Conservation (phyloP, 2,888 invertebrate genomes). For the Mimachlamys varia region DNA sequence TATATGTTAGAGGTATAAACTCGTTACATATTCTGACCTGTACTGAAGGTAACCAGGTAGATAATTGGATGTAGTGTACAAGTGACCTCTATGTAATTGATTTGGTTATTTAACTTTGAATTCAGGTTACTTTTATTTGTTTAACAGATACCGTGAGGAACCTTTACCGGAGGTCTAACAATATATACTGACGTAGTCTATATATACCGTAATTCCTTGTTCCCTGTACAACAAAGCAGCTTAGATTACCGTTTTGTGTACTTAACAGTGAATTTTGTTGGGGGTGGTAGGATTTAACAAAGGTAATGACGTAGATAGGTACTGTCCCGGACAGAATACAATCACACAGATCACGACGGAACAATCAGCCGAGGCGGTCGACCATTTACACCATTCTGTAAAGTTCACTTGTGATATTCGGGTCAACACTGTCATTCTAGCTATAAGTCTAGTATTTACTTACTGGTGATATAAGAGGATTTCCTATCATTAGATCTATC, state of each 20-base stretch:
- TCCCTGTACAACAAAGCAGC: background rate
- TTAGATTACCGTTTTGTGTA: background rate
- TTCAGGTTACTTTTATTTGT: slow-evolving; percentile 24
- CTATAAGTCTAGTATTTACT: background rate
- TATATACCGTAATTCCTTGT: background rate
- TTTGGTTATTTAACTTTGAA: background rate
- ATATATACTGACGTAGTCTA: background rate
- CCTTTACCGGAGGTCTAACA: background rate
- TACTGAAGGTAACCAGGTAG: background rate
- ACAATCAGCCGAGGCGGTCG: no score
- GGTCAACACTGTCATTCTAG: background rate
- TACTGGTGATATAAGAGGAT: background rate
- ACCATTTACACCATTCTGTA: background rate
- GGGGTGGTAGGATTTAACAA: background rate
- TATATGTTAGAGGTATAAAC: no score
- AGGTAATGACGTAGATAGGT: background rate
- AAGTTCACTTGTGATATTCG: background rate
- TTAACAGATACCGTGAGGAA: background rate
- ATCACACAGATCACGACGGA: background rate
- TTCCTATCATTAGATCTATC: background rate
- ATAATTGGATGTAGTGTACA: background rate
- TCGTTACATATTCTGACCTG: background rate
- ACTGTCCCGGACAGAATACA: background rate
- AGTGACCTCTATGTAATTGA: slow-evolving; percentile 5
- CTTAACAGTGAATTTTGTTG: background rate